These are phyloP conservation scores for Nesoenas mayeri DNA, from an alignment of 2,113 vertebrate species.

Conservation along the genomic window DNA sequence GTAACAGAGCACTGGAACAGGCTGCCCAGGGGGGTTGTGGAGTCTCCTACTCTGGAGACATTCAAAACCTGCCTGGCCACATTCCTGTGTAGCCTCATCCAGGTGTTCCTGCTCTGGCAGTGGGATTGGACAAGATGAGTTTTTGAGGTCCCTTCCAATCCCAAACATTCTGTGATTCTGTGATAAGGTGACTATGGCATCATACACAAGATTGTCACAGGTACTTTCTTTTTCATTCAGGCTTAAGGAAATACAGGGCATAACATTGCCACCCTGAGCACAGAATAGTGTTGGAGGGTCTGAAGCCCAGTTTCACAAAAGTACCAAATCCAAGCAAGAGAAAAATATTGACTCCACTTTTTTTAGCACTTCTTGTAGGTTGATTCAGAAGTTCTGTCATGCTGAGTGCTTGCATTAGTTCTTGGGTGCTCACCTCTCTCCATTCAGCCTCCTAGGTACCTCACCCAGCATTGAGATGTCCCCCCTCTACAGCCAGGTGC, in stretches of 20 bases:
- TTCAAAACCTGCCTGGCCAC: too few relatives aligned
- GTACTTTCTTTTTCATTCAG: background rate
- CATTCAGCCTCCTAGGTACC: background rate
- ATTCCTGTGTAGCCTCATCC: too few relatives aligned
- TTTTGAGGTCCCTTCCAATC: too few relatives aligned
- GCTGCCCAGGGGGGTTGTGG: too few relatives aligned
- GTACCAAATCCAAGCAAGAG: background rate
- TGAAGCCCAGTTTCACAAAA: background rate
- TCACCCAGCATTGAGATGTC: background rate
- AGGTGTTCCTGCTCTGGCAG: too few relatives aligned
- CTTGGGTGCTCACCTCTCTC: background rate
- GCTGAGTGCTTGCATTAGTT: background rate
- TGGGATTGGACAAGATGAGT: too few relatives aligned
- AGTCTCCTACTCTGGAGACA: too few relatives aligned
- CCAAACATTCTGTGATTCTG: too few relatives aligned
- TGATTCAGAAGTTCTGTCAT: background rate
- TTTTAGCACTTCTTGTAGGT: background rate
- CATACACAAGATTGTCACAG: background rate
- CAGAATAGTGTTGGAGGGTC: background rate
- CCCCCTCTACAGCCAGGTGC: rapidly evolving
- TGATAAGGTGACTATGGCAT: background rate
- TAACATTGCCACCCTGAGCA: background rate
- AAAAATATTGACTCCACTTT: background rate
- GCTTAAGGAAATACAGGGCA: background rate
- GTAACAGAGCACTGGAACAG: too few relatives aligned